These are phyloP conservation scores for Hydra vulgaris DNA, from an alignment of 30 jellyfish, hydroid and myxozoan species.

Conservation along the genomic window DNA sequence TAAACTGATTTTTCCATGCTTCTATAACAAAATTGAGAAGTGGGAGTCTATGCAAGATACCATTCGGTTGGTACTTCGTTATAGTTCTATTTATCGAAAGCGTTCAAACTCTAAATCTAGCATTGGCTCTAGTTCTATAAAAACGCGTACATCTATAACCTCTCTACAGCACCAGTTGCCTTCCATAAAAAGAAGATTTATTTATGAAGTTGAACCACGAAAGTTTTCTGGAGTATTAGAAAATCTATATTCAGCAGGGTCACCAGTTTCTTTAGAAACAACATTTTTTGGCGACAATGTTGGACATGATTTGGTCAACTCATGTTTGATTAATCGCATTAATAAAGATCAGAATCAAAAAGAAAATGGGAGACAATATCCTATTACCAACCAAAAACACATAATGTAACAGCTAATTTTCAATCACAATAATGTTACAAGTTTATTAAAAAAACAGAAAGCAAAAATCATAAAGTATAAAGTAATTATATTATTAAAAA, in stretches of 20 bases:
- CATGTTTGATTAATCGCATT: background rate
- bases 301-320: background rate
- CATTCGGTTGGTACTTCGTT: background rate
- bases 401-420: too few species aligned
- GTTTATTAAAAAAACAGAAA: too few species aligned
- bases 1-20: slow-evolving; percentile 52
- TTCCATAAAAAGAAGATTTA: background rate
- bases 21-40: background rate
- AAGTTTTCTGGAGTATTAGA: background rate
- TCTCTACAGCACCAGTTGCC: background rate
- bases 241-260: background rate
- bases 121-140: background rate
- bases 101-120: background rate
- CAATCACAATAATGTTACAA: too few species aligned
- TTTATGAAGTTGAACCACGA: background rate
- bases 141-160: background rate
- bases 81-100: background rate
- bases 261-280: background rate
- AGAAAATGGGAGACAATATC: too few species aligned
- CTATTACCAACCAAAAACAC: too few species aligned
- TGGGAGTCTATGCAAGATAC: slow-evolving; percentile 21
- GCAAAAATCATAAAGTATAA: too few species aligned
- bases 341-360: too few species aligned
- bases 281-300: background rate
- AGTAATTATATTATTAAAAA: too few species aligned